Evolutionary conservation across 2,888 invertebrate species (phyloP).

Genomic region (Drosophila mimica): DNA sequence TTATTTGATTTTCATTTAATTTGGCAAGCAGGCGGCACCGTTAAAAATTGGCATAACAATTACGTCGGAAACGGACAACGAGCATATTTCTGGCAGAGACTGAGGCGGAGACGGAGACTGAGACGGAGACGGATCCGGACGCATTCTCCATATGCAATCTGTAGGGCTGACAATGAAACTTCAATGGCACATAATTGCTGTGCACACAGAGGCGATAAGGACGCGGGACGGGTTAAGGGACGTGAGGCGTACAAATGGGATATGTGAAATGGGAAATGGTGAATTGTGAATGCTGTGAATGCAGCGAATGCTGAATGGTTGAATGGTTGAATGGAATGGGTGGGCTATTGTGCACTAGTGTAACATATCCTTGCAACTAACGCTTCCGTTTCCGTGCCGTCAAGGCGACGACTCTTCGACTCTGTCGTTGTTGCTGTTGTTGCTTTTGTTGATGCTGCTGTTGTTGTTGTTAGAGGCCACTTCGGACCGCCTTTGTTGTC

Average conservation of each 20-base stretch:
- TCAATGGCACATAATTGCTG: conserved; percentile 74
- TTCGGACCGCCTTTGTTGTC: conserved; percentile 64
- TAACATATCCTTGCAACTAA: conserved; percentile 80
- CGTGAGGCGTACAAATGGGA: not conserved
- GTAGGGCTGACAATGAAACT: conserved; percentile 73
- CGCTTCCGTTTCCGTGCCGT: conserved; percentile 77
- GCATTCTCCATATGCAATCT: conserved; percentile 60
- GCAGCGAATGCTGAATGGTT: conserved; percentile 29
- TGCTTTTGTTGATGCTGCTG: conserved; percentile 17
- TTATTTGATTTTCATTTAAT: conserved; percentile 79
- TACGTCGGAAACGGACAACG: conserved; percentile 69
- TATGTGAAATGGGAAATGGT: conserved; percentile 6
- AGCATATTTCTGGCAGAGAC: conserved; percentile 14
- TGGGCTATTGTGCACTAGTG: conserved; percentile 60
- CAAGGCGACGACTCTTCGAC: conserved; percentile 61
- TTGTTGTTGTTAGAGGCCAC: conserved; percentile 55
- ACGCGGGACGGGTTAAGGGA: not conserved
- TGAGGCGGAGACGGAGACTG: conserved; percentile 8
- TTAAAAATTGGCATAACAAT: conserved; percentile 76
- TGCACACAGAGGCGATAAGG: conserved; percentile 30
- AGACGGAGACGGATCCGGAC: conserved; percentile 16
- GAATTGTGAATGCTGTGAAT: conserved; percentile 31
- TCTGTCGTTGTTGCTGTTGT: conserved; percentile 31
- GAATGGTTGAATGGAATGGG: not conserved
- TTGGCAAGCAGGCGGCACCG: conserved; percentile 59